Base-by-base conservation (phyloP, 1,140 invertebrate species). In the Ooceraea biroi region DNA sequence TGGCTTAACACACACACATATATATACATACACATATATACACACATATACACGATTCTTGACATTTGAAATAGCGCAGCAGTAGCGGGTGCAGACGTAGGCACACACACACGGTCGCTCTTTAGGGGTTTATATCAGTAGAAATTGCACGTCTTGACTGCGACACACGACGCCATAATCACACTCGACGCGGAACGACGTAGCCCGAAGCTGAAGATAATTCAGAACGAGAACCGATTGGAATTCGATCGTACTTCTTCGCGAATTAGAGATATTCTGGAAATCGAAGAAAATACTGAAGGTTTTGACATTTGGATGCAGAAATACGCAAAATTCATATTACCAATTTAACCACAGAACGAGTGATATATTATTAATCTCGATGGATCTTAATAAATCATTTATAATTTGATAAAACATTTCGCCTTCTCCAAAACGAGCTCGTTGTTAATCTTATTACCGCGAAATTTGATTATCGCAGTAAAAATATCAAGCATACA, bases 31-130 rank as follows among this genome's bases (percentile, higher is more conserved):
- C n/a, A 10, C 52, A 55, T 19, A 55, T 19, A 55, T 19, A 19
- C 12, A n/a, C 17, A 57, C n/a, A 44, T 5, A 85, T 25, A 80
- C 58, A 77, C 73, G 46, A 17, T 88, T 76, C 55, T 88, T 88
- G 87, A 76, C 85, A 88, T 82, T 86, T 86, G 27, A 78, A 74
- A 57, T 88, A 90, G 76, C 22, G 84, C 87, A 89, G 83, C 89
- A 89, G 90, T 91, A 91, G 88, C 88, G 87, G 89, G 83, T 90
- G 82, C 89, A 91, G 87, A 90, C 78, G 82, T 91, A 91, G 88
- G 84, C 82, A 91, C 84, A 89, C 36, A 91, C 84, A 89, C 73
- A 66, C 86, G 78, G 71, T 82, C 85, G 88, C 85, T 89, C 74
- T 82, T 71, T 73, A 61, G 85, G 83, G 63, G 50, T 88, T 88